Base-by-base conservation (phyloP, 2,113 vertebrate genomes). In the Pelecanoides urinatrix region DNA sequence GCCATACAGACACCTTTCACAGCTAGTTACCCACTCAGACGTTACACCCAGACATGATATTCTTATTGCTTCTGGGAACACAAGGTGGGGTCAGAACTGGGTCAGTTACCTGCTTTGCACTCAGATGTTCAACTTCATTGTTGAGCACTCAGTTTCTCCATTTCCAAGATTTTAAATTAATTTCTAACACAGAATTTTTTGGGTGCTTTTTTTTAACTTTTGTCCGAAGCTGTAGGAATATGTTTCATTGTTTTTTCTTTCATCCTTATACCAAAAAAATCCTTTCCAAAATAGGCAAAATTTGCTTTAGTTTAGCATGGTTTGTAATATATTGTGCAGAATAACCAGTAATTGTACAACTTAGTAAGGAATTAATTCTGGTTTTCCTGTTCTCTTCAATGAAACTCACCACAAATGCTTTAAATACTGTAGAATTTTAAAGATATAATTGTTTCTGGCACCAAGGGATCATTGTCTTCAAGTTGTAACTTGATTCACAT, bases 391-490 rank as follows among this genome's bases (percentile, higher is more conserved):
- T 87, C 53, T 86, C 7, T 63, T 94, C 40, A 44, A 49, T 0
- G 0, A 79, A 86, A 56, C 27, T 84, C 11, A 27, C 34, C 18
- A 44, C 44, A 61, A 75, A 63, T 56, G 78, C 38, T 65, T 90
- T 66, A 90, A 88, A n/a, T 50, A 25, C 38, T 72, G 34, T 45
- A 78, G 86, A 47, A 61, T 88, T 93, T 78, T 72, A 56, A 90
- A 53, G 29, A 20, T 68, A 5, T 26, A 40, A 56, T 49, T 86
- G 62, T 82, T 96, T 96, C 53, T 88, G 38, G 13, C 53, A 65
- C 34, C 26, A 65, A 56, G 44, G 49, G 36, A 79, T 19, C 17
- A 12, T 49, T 65, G 52, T 44, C 40, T 93, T 83, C 40, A 56
- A 70, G 58, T 49, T 79, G 10, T 76, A 78, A 45, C 85, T 79